phyloP scores from a whole-genome alignment of 2,797 vertebrate species.

The Crocidura indochinensis region DNA sequence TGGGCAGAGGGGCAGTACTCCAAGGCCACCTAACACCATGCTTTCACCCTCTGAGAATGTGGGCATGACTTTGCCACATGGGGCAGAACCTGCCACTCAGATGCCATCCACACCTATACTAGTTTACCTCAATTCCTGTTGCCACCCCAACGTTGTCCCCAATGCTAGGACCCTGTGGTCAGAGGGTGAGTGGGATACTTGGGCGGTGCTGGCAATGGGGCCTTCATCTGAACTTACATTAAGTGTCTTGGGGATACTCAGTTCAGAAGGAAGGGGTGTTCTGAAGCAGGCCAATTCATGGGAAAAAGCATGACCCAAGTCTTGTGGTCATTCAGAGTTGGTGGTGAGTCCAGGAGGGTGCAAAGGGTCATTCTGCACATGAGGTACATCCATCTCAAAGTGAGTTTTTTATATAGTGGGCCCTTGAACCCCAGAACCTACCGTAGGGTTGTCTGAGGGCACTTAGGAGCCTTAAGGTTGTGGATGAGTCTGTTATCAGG shows the following conservation, averaged over 20 bases:
- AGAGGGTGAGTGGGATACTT: too few relatives aligned
- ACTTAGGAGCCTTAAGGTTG: not conserved
- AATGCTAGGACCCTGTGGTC: not conserved
- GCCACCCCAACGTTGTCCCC: rapidly evolving
- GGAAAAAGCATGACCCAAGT: not conserved
- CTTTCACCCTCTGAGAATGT: too few relatives aligned
- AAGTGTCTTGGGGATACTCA: not conserved
- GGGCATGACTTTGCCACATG: too few relatives aligned
- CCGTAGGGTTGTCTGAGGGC: not conserved
- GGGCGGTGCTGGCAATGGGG: not conserved
- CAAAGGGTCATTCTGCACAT: not conserved
- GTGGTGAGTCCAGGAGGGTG: not conserved
- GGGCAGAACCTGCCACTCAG: not conserved
- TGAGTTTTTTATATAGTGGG: not conserved
- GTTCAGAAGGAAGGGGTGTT: not conserved
- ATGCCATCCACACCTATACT: rapidly evolving
- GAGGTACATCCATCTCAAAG: not conserved
- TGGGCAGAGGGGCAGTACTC: not conserved
- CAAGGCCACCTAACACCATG: not conserved
- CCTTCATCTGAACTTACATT: not conserved
- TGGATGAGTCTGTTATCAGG: not conserved
- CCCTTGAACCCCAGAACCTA: not conserved
- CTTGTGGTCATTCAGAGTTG: not conserved
- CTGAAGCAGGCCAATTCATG: rapidly evolving
- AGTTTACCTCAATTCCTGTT: too few relatives aligned